These are phyloP conservation scores for Acestrorhynchus altus DNA, from an alignment of 2,797 vertebrate species.

Conservation along the genomic window DNA sequence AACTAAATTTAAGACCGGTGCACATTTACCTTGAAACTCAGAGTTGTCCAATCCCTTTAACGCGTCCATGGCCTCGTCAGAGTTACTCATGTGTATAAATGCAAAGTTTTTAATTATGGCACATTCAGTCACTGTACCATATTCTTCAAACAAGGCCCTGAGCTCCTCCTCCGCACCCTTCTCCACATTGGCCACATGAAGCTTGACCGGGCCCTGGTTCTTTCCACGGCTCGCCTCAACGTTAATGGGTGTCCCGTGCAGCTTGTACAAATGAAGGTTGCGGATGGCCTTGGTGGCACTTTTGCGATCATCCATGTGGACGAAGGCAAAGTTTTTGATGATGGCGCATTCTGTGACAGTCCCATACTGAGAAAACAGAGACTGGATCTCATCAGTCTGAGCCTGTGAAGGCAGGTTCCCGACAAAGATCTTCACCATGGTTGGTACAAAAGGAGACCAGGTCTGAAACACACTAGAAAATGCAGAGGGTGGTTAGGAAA, in stretches of 20 bases:
- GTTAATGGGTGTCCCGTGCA: slow-evolving; percentile 80
- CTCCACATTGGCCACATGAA: slow-evolving; percentile 82
- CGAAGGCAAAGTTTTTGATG: slow-evolving; percentile 84
- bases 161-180: slow-evolving; percentile 78
- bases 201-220: slow-evolving; percentile 79
- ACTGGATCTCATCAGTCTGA: slow-evolving; percentile 77
- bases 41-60: slow-evolving; percentile 79
- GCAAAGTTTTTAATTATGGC: slow-evolving; percentile 83
- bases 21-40: slow-evolving; percentile 77
- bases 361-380: slow-evolving; percentile 78
- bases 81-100: slow-evolving; percentile 82
- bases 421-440: slow-evolving; percentile 87
- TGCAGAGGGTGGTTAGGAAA: background rate
- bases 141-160: slow-evolving; percentile 78
- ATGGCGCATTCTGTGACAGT: slow-evolving; percentile 82
- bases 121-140: slow-evolving; percentile 79
- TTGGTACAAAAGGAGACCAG: slow-evolving; percentile 30
- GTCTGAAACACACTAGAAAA: slow-evolving; percentile 45
- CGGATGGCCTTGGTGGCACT: slow-evolving; percentile 81
- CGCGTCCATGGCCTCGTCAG: slow-evolving; percentile 82
- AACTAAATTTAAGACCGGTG: background rate
- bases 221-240: slow-evolving; percentile 81
- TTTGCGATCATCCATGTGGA: slow-evolving; percentile 84
- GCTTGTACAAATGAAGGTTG: slow-evolving; percentile 75
- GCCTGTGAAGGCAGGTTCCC: slow-evolving; percentile 80